These are phyloP conservation scores for Netelia fuscicornis DNA, from an alignment of 2,888 invertebrate species.

Conservation along the genomic window DNA sequence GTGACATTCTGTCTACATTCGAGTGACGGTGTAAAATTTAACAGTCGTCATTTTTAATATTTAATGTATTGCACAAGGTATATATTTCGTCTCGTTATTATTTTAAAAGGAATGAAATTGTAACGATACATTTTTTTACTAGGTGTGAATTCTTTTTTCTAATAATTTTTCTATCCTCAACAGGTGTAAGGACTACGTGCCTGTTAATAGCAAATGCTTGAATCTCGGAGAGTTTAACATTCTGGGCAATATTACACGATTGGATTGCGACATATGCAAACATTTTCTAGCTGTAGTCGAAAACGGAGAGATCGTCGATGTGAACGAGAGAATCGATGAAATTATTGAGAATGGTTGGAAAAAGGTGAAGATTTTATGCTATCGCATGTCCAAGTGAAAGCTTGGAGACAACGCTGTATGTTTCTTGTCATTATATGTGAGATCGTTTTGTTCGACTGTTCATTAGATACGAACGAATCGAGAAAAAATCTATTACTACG, in stretches of 20 bases:
- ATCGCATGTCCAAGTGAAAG: background rate
- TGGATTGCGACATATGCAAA: slow-evolving; percentile 72
- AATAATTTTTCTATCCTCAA: background rate
- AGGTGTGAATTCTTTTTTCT: background rate
- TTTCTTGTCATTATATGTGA: background rate
- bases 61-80: slow-evolving; percentile 68
- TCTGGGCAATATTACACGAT: slow-evolving; percentile 67
- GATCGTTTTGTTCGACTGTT: background rate
- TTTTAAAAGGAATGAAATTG: background rate
- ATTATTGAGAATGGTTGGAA: slow-evolving; percentile 69
- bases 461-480: slow-evolving; percentile 74
- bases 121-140: background rate
- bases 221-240: slow-evolving; percentile 68
- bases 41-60: background rate
- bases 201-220: slow-evolving; percentile 82
- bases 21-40: background rate
- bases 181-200: slow-evolving; percentile 72
- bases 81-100: slow-evolving; percentile 1
- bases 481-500: slow-evolving; percentile 76
- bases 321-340: slow-evolving; percentile 60
- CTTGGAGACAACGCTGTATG: background rate
- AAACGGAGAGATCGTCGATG: slow-evolving; percentile 57
- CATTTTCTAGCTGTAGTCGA: slow-evolving; percentile 68
- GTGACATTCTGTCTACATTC: background rate
- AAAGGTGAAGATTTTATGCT: slow-evolving; percentile 60